These are phyloP conservation scores for Hylomyscus alleni DNA, from an alignment of 2,797 vertebrate species.

Conservation along the genomic window DNA sequence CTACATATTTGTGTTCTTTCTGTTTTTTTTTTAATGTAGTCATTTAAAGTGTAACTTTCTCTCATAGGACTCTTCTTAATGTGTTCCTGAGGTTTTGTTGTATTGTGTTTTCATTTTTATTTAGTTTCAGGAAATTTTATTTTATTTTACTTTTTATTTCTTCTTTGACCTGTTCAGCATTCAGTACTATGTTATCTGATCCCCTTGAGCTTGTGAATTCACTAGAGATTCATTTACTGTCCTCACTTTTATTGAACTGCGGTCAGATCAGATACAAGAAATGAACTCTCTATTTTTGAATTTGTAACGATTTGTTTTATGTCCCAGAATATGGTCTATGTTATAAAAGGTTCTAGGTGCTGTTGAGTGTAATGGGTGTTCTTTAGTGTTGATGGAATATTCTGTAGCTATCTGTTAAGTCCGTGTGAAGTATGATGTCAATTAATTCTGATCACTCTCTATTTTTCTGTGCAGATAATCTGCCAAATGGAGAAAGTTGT, in stretches of 20 bases:
- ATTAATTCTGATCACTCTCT: neutral
- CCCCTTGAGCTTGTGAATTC: neutral
- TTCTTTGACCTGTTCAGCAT: neutral
- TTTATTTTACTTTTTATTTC: neutral
- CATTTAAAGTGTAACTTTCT: neutral
- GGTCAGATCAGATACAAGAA: neutral
- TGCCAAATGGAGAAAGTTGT: neutral
- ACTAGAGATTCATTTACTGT: neutral
- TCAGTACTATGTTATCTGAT: neutral
- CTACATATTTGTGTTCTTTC: neutral
- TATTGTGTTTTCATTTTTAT: neutral
- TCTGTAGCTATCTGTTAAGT: neutral
- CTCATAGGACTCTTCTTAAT: no score
- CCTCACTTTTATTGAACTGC: neutral
- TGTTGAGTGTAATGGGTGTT: neutral
- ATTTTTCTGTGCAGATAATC: neutral
- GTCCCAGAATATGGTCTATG: neutral
- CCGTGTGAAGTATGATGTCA: neutral
- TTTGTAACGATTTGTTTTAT: neutral
- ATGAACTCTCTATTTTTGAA: neutral
- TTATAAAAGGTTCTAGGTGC: neutral
- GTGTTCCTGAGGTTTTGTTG: neutral
- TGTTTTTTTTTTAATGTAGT: neutral
- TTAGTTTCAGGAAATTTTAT: neutral
- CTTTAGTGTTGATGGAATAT: neutral